A percentile compares a stretch with the other conserved stretches of the same genome.
Conservation (phyloP, 2,113 vertebrate genomes). For the Crotalus helleri region DNA sequence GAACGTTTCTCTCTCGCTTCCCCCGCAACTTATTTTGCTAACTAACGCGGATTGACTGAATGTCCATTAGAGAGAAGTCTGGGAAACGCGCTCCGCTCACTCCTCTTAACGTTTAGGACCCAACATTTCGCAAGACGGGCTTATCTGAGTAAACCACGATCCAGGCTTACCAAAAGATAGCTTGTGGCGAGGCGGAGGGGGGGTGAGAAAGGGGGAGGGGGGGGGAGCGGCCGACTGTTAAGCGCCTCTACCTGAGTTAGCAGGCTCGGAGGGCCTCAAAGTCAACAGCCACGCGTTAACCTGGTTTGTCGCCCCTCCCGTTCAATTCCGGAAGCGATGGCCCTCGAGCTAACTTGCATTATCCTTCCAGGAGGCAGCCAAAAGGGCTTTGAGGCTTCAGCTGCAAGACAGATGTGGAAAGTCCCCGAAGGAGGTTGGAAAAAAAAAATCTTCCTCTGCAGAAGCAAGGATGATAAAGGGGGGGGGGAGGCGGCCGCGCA, state of each 20-base stretch:
- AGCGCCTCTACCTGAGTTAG: too few species aligned
- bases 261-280: background rate
- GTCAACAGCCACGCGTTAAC: background rate
- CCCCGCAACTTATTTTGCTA: background rate
- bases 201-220: too few species aligned
- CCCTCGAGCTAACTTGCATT: background rate
- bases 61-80: background rate
- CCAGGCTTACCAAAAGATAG: background rate
- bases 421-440: background rate
- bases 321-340: background rate
- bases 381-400: background rate
- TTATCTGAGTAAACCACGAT: background rate
- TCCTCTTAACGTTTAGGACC: background rate
- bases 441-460: too few species aligned
- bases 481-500: too few species aligned
- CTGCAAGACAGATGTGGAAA: background rate
- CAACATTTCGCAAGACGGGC: background rate
- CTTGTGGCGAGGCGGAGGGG: too few species aligned
- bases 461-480: too few species aligned
- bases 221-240: background rate
- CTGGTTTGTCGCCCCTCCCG: background rate
- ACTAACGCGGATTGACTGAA: background rate
- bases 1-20: background rate
- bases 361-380: background rate
- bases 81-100: background rate